A percentile compares a stretch with the other conserved stretches of the same genome.
phyloP scores from a whole-genome alignment of 2,113 vertebrate genomes.

The Suricata suricatta region DNA sequence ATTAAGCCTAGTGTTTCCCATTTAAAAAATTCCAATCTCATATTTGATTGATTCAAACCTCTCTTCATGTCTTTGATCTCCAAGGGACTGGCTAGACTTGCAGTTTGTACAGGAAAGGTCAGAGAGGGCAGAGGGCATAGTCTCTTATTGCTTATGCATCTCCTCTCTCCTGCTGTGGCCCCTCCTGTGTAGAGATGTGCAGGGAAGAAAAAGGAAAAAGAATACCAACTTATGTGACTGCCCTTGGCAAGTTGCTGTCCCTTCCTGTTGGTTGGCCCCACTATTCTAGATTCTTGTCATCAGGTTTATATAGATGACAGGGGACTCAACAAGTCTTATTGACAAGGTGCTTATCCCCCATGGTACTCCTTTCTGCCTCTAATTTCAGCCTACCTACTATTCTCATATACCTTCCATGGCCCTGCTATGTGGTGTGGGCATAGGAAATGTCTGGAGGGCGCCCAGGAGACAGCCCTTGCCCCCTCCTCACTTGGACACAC shows the following conservation, averaged over 20 bases:
- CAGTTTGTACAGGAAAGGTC: background rate
- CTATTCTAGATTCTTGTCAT: background rate
- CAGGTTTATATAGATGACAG: background rate
- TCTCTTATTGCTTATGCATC: background rate
- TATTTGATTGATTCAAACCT: background rate
- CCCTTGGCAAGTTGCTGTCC: background rate
- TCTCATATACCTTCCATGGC: background rate
- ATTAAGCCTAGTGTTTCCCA: background rate
- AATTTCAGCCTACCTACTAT: background rate
- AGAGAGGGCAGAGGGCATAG: background rate
- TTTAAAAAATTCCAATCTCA: background rate
- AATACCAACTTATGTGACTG: background rate
- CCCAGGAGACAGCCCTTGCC: background rate
- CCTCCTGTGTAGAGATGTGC: background rate
- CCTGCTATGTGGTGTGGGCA: background rate
- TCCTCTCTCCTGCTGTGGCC: background rate
- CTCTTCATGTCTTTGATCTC: background rate
- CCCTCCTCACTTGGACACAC: background rate
- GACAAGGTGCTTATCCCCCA: background rate
- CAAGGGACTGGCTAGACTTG: background rate
- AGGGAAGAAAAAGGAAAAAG: rapidly evolving
- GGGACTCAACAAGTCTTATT: background rate
- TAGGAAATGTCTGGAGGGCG: background rate
- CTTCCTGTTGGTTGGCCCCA: background rate
- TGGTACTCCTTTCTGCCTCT: background rate